Evolutionary conservation across 2,113 vertebrate genomes (phyloP), one percentile per base, ranked within the genome.

Genomic region (Periophthalmus modestus): DNA sequence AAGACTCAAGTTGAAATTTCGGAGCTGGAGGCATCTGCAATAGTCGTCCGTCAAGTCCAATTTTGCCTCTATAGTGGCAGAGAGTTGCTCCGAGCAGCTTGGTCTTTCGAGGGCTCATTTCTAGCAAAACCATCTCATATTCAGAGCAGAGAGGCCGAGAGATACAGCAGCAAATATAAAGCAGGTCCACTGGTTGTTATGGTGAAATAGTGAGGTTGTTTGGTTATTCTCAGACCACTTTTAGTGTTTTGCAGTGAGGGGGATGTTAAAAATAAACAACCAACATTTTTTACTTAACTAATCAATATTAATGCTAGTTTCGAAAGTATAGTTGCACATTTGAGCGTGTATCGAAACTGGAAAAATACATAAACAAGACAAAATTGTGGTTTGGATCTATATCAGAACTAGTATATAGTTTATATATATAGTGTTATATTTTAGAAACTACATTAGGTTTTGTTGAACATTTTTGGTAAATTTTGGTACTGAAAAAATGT

Each of bases 1-100:
- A 66, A 73, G 68, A 79, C 68, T 18, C 80, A 81, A 77, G 71
- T 77, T 90, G 84, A 81, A 55, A 82, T 87, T 88, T 66, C 55
- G 18, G 69, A 72, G 73, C 74, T 85, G 36, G 19, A 52, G 74
- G 59, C 75, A 54, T 74, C 61, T 18, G 21, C 28, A 24, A 23
- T 33, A 72, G 72, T 67, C 0, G 15, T 75, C 82, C 81, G 85
- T 78, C 85, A 84, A 85, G 77, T 84, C 72, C 73, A 84, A 83
- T 80, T 84, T 86, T 63, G 75, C 73, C 62, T 34, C 66, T 70
- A 43, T 43, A 72, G 81, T 80, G 43, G 72, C 74, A 76, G 76
- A 46, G 4, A 72, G 81, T 69, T 24, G 81, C 80, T 84, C 73
- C 67, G 1, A 34, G 71, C 33, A 36, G 74, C 52, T 43, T 21